These are phyloP conservation scores for Xestia c-nigrum DNA, from an alignment of 2,888 invertebrate species.

Conservation along the genomic window DNA sequence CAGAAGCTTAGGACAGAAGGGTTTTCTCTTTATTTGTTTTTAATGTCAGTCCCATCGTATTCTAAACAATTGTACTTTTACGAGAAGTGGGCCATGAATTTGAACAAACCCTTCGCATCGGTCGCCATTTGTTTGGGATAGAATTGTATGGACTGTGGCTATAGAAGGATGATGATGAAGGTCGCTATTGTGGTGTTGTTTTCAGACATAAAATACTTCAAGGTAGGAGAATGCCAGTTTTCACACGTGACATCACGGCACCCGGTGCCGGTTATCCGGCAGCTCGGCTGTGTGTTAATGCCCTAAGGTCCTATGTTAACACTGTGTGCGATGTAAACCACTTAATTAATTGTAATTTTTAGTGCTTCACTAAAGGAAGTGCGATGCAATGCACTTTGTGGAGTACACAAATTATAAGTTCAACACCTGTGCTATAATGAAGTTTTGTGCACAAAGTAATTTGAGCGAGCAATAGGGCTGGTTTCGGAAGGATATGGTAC, in stretches of 20 bases:
- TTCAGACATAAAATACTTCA: not conserved
- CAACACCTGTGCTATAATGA: conserved; percentile 20
- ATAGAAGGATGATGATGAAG: not conserved
- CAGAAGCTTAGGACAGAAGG: not conserved
- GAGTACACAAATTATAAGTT: conserved; percentile 39
- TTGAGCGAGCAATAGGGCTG: not conserved
- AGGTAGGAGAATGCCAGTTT: not conserved
- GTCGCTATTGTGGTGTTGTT: not conserved
- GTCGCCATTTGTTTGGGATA: no score
- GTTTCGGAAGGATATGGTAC: not conserved
- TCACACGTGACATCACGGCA: no score
- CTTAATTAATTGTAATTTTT: conserved; percentile 72
- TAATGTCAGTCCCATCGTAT: no score
- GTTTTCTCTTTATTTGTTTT: no score
- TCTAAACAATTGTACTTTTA: no score
- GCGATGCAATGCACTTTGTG: conserved; percentile 38
- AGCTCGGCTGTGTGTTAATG: not conserved
- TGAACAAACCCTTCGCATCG: no score
- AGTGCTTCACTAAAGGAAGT: conserved; percentile 53
- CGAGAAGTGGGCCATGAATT: no score
- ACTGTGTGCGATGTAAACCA: conserved; percentile 43
- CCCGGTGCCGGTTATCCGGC: not conserved
- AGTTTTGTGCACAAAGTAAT: conserved; percentile 1
- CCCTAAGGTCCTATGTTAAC: conserved; percentile 26
- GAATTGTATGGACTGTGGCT: no score